These are phyloP conservation scores for Okapia johnstoni DNA, from an alignment of 2,113 vertebrate species.

Conservation along the genomic window DNA sequence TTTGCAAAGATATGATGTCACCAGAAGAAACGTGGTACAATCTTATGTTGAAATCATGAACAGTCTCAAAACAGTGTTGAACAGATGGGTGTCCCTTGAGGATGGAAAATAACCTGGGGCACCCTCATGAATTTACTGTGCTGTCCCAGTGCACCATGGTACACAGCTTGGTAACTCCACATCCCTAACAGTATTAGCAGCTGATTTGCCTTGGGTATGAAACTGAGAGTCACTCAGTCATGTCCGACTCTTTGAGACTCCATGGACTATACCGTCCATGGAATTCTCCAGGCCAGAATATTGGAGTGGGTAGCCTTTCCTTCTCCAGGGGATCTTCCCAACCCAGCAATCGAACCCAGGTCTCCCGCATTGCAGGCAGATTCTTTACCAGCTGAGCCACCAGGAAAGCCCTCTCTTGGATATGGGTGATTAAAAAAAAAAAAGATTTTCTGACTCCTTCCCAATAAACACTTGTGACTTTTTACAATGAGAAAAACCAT, in stretches of 20 bases:
- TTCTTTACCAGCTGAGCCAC: background rate
- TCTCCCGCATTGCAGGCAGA: background rate
- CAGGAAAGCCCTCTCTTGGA: background rate
- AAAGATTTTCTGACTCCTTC: background rate
- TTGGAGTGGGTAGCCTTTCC: background rate
- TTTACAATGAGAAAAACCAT: conserved; percentile 22
- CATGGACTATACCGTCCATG: background rate
- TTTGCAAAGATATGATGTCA: conserved; percentile 1
- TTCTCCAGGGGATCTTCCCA: background rate
- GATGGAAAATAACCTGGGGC: background rate
- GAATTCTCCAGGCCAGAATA: background rate
- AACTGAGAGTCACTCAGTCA: background rate
- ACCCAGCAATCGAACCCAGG: background rate
- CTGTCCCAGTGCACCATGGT: background rate
- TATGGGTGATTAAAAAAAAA: background rate
- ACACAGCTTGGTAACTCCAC: background rate
- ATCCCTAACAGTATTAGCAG: background rate
- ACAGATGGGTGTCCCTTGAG: background rate
- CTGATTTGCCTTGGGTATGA: background rate
- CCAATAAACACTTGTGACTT: conserved; percentile 27
- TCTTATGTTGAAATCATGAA: background rate
- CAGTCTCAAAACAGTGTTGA: background rate
- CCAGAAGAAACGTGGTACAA: background rate
- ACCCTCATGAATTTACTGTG: background rate
- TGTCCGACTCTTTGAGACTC: rapidly evolving